Evolutionary conservation across 1,140 invertebrate species (phyloP).

Genomic region (Chymomyza costata): DNA sequence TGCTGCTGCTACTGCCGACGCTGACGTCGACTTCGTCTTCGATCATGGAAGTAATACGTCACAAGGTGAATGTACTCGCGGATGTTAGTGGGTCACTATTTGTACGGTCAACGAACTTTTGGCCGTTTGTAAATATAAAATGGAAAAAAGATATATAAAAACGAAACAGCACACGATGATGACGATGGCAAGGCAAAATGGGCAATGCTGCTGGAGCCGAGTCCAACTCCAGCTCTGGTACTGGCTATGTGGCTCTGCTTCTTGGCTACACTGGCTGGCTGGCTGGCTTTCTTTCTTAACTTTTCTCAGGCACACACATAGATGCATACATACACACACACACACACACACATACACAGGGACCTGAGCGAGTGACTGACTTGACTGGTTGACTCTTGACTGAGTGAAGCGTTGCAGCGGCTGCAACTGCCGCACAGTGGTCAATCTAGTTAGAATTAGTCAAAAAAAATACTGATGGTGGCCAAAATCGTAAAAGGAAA

Average conservation of each 20-base stretch:
- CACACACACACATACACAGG: slow-evolving; percentile 7
- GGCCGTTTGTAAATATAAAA: slow-evolving; percentile 72
- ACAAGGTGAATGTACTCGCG: slow-evolving; percentile 75
- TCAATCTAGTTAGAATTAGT: too few relatives aligned
- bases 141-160: slow-evolving; percentile 21
- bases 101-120: slow-evolving; percentile 75
- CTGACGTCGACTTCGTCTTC: slow-evolving; percentile 31
- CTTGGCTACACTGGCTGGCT: slow-evolving; percentile 18
- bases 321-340: slow-evolving; percentile 11
- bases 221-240: not conserved
- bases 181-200: slow-evolving; percentile 46
- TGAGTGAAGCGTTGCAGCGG: slow-evolving; percentile 44
- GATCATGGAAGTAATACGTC: slow-evolving; percentile 73
- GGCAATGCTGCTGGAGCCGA: slow-evolving; percentile 32
- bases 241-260: not conserved
- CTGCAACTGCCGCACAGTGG: too few relatives aligned
- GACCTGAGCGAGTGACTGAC: slow-evolving; percentile 6
- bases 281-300: slow-evolving; percentile 64
- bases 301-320: slow-evolving; percentile 34
- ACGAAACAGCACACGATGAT: slow-evolving; percentile 45
- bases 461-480: too few relatives aligned
- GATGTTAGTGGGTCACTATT: slow-evolving; percentile 76
- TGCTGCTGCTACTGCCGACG: slow-evolving; percentile 3
- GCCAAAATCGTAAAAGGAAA: too few relatives aligned
- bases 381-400: slow-evolving; percentile 64